phyloP scores from a whole-genome alignment of 2,888 invertebrate genomes.

The Adelognathus sp. region DNA sequence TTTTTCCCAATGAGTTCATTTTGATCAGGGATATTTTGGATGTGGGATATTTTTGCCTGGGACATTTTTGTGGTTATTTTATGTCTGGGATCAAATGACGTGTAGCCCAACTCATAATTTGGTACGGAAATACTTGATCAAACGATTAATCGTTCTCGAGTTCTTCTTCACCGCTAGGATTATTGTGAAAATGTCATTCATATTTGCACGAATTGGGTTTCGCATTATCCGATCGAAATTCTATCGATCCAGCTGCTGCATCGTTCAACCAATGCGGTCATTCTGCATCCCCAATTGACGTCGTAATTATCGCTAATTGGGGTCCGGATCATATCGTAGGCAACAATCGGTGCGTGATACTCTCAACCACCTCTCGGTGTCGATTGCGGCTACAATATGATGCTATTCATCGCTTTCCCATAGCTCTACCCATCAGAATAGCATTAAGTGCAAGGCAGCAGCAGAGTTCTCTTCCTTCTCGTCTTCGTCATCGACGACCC shows the following conservation, averaged over 20 bases:
- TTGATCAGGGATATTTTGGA: too few species aligned
- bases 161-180: background rate
- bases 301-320: conserved; percentile 78
- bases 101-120: background rate
- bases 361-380: conserved; percentile 65
- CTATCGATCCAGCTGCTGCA: background rate
- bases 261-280: conserved; percentile 51
- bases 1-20: too few species aligned
- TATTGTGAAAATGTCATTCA: background rate
- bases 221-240: conserved; percentile 4
- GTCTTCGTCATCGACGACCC: conserved; percentile 20
- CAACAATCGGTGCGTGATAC: conserved; percentile 68
- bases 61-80: too few species aligned
- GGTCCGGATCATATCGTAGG: conserved; percentile 70
- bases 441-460: conserved; percentile 45
- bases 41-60: too few species aligned
- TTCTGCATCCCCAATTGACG: conserved; percentile 75
- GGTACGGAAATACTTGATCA: background rate
- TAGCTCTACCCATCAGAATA: conserved; percentile 47
- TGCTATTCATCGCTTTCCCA: conserved; percentile 68
- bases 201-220: conserved; percentile 1
- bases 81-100: background rate
- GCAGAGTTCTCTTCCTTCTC: conserved; percentile 11
- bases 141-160: background rate
- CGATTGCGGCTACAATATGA: conserved; percentile 65